Base-by-base conservation (phyloP, 2,797 vertebrate genomes). In the Allobates femoralis region DNA sequence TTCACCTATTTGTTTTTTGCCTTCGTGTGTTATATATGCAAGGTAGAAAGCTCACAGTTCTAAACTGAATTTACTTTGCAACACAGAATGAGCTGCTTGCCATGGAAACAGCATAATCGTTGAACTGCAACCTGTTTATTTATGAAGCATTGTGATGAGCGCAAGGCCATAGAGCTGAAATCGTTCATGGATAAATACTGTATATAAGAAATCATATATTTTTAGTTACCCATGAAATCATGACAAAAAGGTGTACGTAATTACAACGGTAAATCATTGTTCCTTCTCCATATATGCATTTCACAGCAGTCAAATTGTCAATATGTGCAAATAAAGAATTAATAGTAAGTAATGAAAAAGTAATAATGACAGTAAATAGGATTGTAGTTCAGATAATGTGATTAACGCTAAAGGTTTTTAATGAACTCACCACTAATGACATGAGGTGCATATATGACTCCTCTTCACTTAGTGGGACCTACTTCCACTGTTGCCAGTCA, bases 61-160 rank as follows among this genome's bases (percentile, higher is more conserved):
- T 62, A 26, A 62, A 62, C n/a, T 62, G n/a, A 62, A 62, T 62
- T n/a, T 26, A 26, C 28, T 62, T 62, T 62, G 60, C 60, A 23
- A 58, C 56, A 62, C 26, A 26, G 60, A 62, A 62, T 62, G 60
- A 62, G 60, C 60, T 62, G 60, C 26, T 62, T 62, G 60, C 60
- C 60, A 62, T 62, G 60, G 60, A 62, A 62, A 62, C 60, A 62
- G n/a, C 8, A 62, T 62, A 62, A 62, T 62, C 60, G 26, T 62
- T 26, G 60, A 62, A 62, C 60, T 62, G 60, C 60, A 62, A 62
- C n/a, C 60, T 60, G 56, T 60, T 62, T 62, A 62, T 28, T 62
- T 62, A 62, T 62, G 60, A 62, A 62, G 58, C 60, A 62, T 62
- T 62, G 60, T 62, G n/a, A 62, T 14, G n/a, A 62, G 26, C 28